Percentiles rank a stretch among this genome's conserved stretches.
phyloP scores from a whole-genome alignment of 2,888 invertebrate genomes.

The Stenodera caucasica region DNA sequence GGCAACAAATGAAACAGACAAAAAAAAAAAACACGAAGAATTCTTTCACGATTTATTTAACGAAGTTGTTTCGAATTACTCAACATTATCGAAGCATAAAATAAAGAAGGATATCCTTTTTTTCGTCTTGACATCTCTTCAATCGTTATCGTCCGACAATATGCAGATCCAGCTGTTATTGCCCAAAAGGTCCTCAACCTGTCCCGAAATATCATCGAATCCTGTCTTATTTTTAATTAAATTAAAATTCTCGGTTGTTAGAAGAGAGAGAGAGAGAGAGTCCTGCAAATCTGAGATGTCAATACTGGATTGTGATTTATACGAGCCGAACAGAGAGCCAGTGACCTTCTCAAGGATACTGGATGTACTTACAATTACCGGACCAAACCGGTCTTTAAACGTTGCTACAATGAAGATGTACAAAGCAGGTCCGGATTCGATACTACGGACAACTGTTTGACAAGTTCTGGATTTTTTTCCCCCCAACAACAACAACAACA shows the following conservation, averaged over 20 bases:
- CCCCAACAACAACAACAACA: neutral
- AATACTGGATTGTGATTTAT: conserved; percentile 48
- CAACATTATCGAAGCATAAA: conserved; percentile 23
- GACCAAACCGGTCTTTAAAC: conserved; percentile 38
- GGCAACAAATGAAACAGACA: conserved; percentile 1
- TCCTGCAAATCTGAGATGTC: conserved; percentile 47
- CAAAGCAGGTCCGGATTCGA: conserved; percentile 29
- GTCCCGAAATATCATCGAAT: neutral
- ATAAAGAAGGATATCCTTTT: conserved; percentile 23
- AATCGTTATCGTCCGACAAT: neutral
- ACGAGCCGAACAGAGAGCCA: conserved; percentile 45
- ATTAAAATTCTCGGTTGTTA: too few species aligned
- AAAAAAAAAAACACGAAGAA: conserved; percentile 15
- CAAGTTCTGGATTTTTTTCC: conserved; percentile 16
- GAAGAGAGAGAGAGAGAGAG: too few species aligned
- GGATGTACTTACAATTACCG: conserved; percentile 25
- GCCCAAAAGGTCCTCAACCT: conserved; percentile 35
- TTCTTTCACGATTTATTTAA: conserved; percentile 20
- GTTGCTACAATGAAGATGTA: conserved; percentile 40
- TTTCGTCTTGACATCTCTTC: neutral
- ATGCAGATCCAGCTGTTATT: conserved; percentile 35
- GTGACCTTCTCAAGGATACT: conserved; percentile 55
- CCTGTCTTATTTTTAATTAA: neutral
- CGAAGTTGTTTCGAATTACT: conserved; percentile 21
- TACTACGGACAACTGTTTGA: conserved; percentile 37